Evolutionary conservation across 2,888 invertebrate genomes (phyloP), one percentile per base, ranked within the genome.

Genomic region (Endotricha flammealis): DNA sequence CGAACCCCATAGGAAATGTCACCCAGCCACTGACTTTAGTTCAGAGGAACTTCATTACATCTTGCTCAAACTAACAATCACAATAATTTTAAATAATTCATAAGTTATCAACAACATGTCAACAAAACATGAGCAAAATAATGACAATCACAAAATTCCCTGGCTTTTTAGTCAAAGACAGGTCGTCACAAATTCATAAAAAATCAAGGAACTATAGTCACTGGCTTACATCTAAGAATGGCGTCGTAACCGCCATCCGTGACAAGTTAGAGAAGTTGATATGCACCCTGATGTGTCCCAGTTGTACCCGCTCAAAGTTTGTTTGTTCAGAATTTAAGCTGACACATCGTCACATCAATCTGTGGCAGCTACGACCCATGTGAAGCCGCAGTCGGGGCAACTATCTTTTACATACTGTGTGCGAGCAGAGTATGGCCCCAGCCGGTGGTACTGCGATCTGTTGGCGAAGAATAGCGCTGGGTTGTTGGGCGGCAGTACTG

Each of bases 391-490:
- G 41, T 69, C 60, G 55, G 73, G 76, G 69, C 88, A 88, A 56
- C 72, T 68, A 48, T 88, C 88, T 59, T 77, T 85, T 70, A 88
- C 87, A 56, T 89, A 89, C 72, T 90, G 89, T 65, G 88, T 87
- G 59, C 77, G 81, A 42, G 88, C 81, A 51, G 87, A 88, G 41
- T 85, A 82, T 6, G 87, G 86, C 4, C 89, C 88, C 55, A 90
- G 72, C 32, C 90, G 88, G 65, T 89, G 88, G 55, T 89, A 89
- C 67, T 90, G 88, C 29, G 90, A 90, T 55, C 90, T 88, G 72
- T 90, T 90, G 50, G 88, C 88, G 60, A 90, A 88, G 81, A 88
- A 90, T 56, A 87, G 74, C n/a, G 80, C 72, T 7, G 88, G 83
- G 58, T 89, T 88, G 66, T 88, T 87, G 5, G 87, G 79, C 3